Conservation (phyloP, 2,888 invertebrate species). For the Ctena decussata region DNA sequence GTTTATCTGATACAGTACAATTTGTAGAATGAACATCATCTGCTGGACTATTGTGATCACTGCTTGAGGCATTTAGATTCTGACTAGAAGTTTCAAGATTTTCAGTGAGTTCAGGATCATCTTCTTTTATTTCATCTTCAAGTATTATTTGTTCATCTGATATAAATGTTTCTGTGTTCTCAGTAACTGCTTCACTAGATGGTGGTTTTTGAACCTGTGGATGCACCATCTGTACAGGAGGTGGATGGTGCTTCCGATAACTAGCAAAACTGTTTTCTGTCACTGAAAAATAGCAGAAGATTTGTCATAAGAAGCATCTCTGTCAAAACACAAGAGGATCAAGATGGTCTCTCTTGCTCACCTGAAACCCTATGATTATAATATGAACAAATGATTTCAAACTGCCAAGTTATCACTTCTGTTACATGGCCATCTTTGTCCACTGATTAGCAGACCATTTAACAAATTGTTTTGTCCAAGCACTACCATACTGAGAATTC, state of each 20-base stretch:
- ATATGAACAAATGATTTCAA: too few relatives aligned
- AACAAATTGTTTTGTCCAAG: too few relatives aligned
- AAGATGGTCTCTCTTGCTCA: too few relatives aligned
- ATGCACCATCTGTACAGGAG: constrained; percentile 54
- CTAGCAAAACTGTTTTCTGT: constrained; percentile 20
- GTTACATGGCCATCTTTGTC: too few relatives aligned
- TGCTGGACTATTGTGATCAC: background rate
- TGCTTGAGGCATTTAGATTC: background rate
- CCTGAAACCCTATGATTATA: too few relatives aligned
- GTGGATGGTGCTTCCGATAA: constrained; percentile 31
- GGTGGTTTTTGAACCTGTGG: constrained; percentile 49
- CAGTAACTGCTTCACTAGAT: background rate
- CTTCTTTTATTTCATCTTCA: background rate
- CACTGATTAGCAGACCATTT: too few relatives aligned
- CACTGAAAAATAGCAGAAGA: background rate
- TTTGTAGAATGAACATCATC: background rate
- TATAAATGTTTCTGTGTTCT: background rate
- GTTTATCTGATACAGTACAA: background rate
- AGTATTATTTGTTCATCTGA: background rate
- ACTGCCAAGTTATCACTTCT: too few relatives aligned
- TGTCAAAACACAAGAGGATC: too few relatives aligned
- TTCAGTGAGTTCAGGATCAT: background rate
- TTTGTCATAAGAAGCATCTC: too few relatives aligned
- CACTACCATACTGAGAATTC: too few relatives aligned
- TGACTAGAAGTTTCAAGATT: background rate